Evolutionary conservation across 2,113 vertebrate species (phyloP).

Genomic region (Thamnaconus septentrionalis): DNA sequence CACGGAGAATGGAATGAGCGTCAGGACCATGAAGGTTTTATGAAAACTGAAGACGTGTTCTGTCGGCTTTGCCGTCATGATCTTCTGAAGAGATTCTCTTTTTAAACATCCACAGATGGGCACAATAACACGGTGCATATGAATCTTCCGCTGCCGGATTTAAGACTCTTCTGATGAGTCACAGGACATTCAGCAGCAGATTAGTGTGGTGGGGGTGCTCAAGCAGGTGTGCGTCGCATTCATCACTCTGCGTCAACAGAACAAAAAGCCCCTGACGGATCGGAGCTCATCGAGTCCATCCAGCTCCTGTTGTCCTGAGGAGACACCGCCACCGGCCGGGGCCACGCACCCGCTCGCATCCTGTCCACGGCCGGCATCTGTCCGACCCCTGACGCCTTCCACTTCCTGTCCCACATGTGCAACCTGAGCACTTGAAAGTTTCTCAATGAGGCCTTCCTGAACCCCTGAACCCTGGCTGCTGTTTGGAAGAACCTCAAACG

Average conservation of each 20-base stretch:
- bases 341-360: slow-evolving; percentile 60
- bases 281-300: slow-evolving; percentile 29
- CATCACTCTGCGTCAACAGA: slow-evolving; percentile 32
- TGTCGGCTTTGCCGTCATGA: neutral
- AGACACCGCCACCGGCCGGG: slow-evolving; percentile 37
- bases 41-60: too few relatives aligned
- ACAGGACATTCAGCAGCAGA: slow-evolving; percentile 8
- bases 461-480: slow-evolving; percentile 8
- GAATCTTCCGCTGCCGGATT: neutral
- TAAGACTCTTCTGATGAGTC: slow-evolving; percentile 21
- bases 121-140: slow-evolving; percentile 6
- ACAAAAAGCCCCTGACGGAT: slow-evolving; percentile 28
- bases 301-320: slow-evolving; percentile 61
- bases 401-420: slow-evolving; percentile 69
- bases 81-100: neutral
- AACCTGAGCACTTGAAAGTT: slow-evolving; percentile 36
- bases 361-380: slow-evolving; percentile 73
- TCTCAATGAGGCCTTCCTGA: slow-evolving; percentile 25
- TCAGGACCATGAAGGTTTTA: too few relatives aligned
- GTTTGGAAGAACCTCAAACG: slow-evolving; percentile 18
- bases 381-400: slow-evolving; percentile 65
- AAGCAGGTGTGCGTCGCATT: slow-evolving; percentile 34
- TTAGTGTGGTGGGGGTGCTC: slow-evolving; percentile 15
- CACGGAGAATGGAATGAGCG: too few relatives aligned
- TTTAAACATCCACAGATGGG: neutral